Conservation (phyloP, 2,113 vertebrate species). For the Poeciliopsis retropinna region DNA sequence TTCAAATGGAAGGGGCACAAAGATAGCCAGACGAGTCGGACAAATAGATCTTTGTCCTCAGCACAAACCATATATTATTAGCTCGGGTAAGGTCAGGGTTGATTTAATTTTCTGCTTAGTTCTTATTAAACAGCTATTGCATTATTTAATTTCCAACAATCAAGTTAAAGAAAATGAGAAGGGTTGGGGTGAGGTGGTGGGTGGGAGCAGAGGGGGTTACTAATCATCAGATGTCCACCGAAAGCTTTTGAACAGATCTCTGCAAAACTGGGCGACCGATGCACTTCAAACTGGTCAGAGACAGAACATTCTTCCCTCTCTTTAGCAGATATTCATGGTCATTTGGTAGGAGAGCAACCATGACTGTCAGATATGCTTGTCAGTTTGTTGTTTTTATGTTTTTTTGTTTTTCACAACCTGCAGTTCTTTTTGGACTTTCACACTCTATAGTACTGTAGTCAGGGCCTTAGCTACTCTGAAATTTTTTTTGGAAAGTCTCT, state of each 20-base stretch:
- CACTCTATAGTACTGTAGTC: no score
- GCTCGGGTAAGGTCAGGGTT: conserved; percentile 81
- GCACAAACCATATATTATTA: conserved; percentile 76
- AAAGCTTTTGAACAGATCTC: conserved; percentile 76
- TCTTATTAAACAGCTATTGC: conserved; percentile 83
- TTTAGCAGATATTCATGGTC: not conserved
- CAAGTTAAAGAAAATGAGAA: conserved; percentile 65
- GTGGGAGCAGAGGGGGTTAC: conserved; percentile 2
- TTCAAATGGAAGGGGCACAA: conserved; percentile 58
- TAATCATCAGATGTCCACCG: conserved; percentile 69
- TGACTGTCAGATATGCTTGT: no score
- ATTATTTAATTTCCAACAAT: conserved; percentile 86
- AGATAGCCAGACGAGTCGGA: conserved; percentile 59
- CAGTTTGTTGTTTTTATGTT: no score
- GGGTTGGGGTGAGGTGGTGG: not conserved
- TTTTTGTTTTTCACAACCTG: not conserved
- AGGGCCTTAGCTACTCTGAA: no score
- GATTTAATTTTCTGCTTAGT: conserved; percentile 85
- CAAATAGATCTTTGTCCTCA: conserved; percentile 74
- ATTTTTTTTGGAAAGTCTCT: no score
- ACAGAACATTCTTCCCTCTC: not conserved
- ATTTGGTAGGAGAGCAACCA: not conserved
- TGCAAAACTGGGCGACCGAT: conserved; percentile 69
- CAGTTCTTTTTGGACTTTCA: not conserved
- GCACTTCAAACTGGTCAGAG: conserved; percentile 47